These are phyloP conservation scores for Melanostoma mellinum DNA, from an alignment of 2,888 invertebrate genomes.

Conservation along the genomic window DNA sequence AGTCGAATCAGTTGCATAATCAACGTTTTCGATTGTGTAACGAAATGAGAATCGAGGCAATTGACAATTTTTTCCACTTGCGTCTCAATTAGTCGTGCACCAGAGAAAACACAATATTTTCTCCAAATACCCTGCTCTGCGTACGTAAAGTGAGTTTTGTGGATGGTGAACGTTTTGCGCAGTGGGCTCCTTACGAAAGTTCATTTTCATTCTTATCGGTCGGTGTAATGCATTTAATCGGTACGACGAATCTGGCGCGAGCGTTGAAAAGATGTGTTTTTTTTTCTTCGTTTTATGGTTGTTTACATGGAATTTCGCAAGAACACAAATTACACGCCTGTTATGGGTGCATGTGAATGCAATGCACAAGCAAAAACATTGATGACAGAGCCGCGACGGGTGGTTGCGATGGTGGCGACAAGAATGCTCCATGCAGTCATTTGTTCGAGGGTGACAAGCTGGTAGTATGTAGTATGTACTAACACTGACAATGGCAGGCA, in stretches of 20 bases:
- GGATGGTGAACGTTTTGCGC: background rate
- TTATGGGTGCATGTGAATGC: constrained; percentile 33
- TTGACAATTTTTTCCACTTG: constrained; percentile 45
- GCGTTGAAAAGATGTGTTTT: constrained; percentile 26
- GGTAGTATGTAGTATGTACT: constrained; percentile 4
- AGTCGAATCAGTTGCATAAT: constrained; percentile 40
- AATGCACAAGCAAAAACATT: constrained; percentile 10
- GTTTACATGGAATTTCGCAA: constrained; percentile 71
- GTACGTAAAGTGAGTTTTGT: background rate
- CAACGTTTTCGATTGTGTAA: constrained; percentile 66
- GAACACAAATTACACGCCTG: constrained; percentile 63
- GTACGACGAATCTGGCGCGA: constrained; percentile 63
- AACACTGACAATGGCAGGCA: constrained; percentile 29
- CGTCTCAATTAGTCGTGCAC: constrained; percentile 47
- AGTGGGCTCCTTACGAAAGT: constrained; percentile 45
- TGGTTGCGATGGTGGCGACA: constrained; percentile 40
- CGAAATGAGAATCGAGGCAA: constrained; percentile 10
- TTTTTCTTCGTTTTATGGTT: constrained; percentile 51
- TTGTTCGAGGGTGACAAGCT: constrained; percentile 53
- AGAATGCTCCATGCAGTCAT: constrained; percentile 43
- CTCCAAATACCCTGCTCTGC: constrained; percentile 11
- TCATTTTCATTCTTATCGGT: constrained; percentile 68
- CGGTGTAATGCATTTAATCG: constrained; percentile 71
- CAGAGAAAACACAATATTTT: background rate
- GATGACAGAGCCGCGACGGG: constrained; percentile 2